phyloP scores from a whole-genome alignment of 2,888 invertebrate genomes.

The Harpalus rubripes region DNA sequence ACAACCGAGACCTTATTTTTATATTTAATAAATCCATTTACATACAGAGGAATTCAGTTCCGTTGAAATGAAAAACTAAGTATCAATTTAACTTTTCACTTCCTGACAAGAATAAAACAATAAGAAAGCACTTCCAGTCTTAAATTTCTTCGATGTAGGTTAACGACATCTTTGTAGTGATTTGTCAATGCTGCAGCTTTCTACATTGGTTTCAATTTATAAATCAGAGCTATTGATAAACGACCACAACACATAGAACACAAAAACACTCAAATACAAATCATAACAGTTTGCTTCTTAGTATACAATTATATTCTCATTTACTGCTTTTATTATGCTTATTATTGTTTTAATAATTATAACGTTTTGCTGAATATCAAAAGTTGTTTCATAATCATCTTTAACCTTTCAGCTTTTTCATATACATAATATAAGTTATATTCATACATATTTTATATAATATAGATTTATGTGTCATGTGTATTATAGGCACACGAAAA shows the following conservation, averaged over 20 bases:
- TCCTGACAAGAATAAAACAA: neutral
- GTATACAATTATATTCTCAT: conserved; percentile 29
- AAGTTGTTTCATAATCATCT: neutral
- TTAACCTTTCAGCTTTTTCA: conserved; percentile 31
- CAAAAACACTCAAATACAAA: neutral
- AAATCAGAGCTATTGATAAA: conserved; percentile 1
- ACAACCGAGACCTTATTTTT: neutral
- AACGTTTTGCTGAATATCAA: neutral
- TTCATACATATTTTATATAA: neutral
- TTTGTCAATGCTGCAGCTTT: neutral
- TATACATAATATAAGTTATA: neutral
- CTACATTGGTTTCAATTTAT: neutral
- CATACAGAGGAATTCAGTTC: neutral
- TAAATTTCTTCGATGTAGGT: neutral
- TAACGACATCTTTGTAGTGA: conserved; percentile 5
- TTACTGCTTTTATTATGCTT: conserved; percentile 28
- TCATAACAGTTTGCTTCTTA: neutral
- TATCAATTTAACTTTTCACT: neutral
- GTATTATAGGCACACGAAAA: neutral
- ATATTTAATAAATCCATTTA: neutral
- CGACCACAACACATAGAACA: neutral
- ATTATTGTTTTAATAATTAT: conserved; percentile 18
- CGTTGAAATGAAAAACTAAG: neutral
- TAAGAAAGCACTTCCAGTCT: neutral
- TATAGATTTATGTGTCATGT: neutral